phyloP scores from a whole-genome alignment of 2,888 invertebrate species.

The Alcis repandata region DNA sequence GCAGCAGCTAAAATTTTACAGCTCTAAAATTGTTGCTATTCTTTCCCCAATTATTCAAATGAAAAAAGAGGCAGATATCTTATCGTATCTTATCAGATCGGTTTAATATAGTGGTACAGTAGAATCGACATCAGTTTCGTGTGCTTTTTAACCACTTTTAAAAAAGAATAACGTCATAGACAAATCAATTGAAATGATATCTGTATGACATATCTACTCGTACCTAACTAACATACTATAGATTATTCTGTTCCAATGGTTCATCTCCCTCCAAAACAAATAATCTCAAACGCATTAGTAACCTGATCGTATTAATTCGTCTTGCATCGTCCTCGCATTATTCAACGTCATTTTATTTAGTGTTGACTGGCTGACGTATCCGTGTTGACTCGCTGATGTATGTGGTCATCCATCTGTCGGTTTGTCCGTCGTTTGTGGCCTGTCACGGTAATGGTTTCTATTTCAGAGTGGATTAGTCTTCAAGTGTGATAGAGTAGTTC shows the following conservation, averaged over 20 bases:
- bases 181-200: too few relatives aligned
- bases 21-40: too few relatives aligned
- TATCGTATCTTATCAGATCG: too few relatives aligned
- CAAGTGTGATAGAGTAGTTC: neutral
- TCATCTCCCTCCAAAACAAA: constrained; percentile 53
- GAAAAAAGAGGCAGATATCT: too few relatives aligned
- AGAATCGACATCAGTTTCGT: too few relatives aligned
- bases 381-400: constrained; percentile 31
- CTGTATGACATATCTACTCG: too few relatives aligned
- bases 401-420: constrained; percentile 34
- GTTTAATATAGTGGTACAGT: too few relatives aligned
- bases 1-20: too few relatives aligned
- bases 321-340: constrained; percentile 42
- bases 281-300: constrained; percentile 60
- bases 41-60: too few relatives aligned
- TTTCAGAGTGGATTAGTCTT: constrained; percentile 10
- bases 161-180: too few relatives aligned
- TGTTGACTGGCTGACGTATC: constrained; percentile 29
- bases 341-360: constrained; percentile 47
- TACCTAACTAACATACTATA: too few relatives aligned
- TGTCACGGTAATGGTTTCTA: constrained; percentile 15
- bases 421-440: constrained; percentile 1
- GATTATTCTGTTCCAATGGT: neutral
- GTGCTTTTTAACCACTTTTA: too few relatives aligned
- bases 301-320: constrained; percentile 63